A percentile compares a stretch with the other conserved stretches of the same genome.
phyloP scores from a whole-genome alignment of 2,797 vertebrate species.

The Morus bassanus region DNA sequence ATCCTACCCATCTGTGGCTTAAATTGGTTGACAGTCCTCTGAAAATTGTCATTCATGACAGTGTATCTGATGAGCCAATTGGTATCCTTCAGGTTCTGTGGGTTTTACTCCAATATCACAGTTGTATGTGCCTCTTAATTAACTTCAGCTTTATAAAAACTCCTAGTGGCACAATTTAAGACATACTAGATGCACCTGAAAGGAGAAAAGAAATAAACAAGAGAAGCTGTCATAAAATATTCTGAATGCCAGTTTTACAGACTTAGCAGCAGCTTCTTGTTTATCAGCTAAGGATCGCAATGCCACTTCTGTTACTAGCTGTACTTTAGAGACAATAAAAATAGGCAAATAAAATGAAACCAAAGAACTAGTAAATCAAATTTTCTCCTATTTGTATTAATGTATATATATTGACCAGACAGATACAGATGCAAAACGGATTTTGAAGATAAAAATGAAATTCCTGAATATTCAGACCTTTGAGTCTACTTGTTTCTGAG shows the following conservation, averaged over 20 bases:
- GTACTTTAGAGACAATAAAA: neutral
- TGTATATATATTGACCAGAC: neutral
- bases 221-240: neutral
- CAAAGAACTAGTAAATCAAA: neutral
- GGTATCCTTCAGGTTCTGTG: neutral
- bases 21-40: neutral
- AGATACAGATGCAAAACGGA: neutral
- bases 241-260: neutral
- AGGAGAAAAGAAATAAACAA: neutral
- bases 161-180: neutral
- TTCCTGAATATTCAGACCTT: neutral
- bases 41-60: neutral
- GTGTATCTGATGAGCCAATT: neutral
- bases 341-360: neutral
- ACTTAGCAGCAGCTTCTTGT: neutral
- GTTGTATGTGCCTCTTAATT: neutral
- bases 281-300: neutral
- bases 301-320: neutral
- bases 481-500: neutral
- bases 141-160: neutral
- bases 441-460: neutral
- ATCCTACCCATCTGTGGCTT: neutral
- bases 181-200: neutral
- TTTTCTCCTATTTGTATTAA: neutral
- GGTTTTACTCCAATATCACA: neutral